phyloP scores from a whole-genome alignment of 2,888 invertebrate genomes.

The Electrophaes corylata region DNA sequence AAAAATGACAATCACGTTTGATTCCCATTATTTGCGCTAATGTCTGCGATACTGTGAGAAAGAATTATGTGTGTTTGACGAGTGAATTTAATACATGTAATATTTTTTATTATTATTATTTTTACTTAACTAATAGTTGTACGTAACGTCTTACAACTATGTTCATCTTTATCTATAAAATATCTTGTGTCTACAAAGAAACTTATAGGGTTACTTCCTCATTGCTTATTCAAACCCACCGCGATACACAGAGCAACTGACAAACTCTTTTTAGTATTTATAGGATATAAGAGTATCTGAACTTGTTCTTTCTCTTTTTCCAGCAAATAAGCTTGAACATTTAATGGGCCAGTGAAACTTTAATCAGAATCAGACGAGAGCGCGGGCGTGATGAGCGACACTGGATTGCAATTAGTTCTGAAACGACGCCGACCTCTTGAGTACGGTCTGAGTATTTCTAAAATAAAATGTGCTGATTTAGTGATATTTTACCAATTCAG shows the following conservation, averaged over 20 bases:
- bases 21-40: no score
- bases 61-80: no score
- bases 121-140: no score
- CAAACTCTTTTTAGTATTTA: constrained; percentile 27
- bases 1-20: no score
- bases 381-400: constrained; percentile 50
- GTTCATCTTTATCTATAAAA: constrained; percentile 2
- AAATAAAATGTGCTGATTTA: constrained; percentile 17
- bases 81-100: no score
- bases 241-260: constrained; percentile 13
- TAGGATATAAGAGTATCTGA: constrained; percentile 21
- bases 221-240: constrained; percentile 20
- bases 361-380: constrained; percentile 43
- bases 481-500: not conserved
- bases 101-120: no score
- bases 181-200: not conserved
- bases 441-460: constrained; percentile 20
- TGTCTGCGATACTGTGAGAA: no score
- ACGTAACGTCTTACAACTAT: no score
- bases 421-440: constrained; percentile 44
- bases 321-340: constrained; percentile 45
- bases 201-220: constrained; percentile 8
- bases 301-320: constrained; percentile 15
- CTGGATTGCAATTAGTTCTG: constrained; percentile 53
- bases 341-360: constrained; percentile 51